These are phyloP conservation scores for Monarcha castaneiventris DNA, from an alignment of 2,113 vertebrate genomes.

Conservation along the genomic window DNA sequence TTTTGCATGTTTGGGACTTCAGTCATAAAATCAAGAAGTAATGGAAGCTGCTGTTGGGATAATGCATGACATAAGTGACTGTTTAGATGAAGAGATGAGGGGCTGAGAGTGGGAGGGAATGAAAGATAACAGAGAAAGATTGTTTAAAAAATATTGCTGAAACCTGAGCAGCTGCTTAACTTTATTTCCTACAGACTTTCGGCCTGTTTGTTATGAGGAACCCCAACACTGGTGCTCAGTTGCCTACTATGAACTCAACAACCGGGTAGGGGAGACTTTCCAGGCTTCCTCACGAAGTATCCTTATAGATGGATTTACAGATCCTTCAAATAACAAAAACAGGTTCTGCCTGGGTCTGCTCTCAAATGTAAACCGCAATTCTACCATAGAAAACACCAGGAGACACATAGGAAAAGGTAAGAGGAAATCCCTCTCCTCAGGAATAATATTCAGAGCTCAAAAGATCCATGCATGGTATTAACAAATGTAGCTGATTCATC, in stretches of 20 bases:
- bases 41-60: background rate
- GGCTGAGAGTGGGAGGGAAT: background rate
- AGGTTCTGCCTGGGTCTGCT: conserved; percentile 96
- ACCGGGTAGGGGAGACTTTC: conserved; percentile 94
- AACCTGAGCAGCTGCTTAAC: background rate
- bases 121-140: background rate
- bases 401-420: conserved; percentile 98
- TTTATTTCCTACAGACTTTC: conserved; percentile 78
- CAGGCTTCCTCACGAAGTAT: conserved; percentile 92
- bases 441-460: background rate
- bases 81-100: background rate
- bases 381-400: conserved; percentile 96
- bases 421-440: background rate
- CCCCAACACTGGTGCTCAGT: conserved; percentile 97
- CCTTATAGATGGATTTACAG: conserved; percentile 95
- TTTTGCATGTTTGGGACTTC: background rate
- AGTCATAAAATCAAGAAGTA: conserved; percentile 10
- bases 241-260: conserved; percentile 98
- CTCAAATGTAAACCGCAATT: conserved; percentile 98
- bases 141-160: background rate
- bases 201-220: conserved; percentile 97
- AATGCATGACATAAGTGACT: background rate
- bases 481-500: background rate
- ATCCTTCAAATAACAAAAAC: conserved; percentile 96
- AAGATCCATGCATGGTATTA: background rate